phyloP scores from a whole-genome alignment of 1,140 invertebrate species.

The Drosophila hydei region DNA sequence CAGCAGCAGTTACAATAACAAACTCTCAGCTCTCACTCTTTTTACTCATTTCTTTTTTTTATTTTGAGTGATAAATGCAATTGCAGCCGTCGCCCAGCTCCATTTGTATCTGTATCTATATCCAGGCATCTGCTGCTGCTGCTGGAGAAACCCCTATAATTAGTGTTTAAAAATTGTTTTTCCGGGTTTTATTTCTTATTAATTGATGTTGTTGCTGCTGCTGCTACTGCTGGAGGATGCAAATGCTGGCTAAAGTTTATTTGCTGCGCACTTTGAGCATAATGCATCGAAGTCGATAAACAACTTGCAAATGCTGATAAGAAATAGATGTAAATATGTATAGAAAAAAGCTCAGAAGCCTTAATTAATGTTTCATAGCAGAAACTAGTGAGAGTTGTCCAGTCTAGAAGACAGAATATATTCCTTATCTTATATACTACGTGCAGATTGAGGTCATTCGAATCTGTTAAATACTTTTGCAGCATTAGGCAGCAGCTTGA shows the following conservation, averaged over 20 bases:
- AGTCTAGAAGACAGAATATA: too few species aligned
- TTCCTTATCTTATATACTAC: too few species aligned
- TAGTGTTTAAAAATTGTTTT: conserved; percentile 49
- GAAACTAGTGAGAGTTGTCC: too few species aligned
- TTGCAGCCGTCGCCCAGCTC: conserved; percentile 15
- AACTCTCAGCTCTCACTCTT: conserved; percentile 30
- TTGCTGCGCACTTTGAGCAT: conserved; percentile 2
- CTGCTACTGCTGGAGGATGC: conserved; percentile 17
- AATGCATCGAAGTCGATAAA: not conserved
- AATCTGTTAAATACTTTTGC: too few species aligned
- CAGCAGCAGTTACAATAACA: conserved; percentile 4
- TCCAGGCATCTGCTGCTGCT: conserved; percentile 17
- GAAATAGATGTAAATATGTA: not conserved
- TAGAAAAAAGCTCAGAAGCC: too few species aligned
- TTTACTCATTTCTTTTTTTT: not conserved
- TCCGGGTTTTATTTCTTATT: conserved; percentile 55
- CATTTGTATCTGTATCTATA: conserved; percentile 26
- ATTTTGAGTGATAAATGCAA: conserved; percentile 45
- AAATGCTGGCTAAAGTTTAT: conserved; percentile 10
- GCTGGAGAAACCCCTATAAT: conserved; percentile 39
- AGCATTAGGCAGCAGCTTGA: too few species aligned
- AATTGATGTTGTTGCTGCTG: conserved; percentile 37
- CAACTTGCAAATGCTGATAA: not conserved
- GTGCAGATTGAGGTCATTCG: too few species aligned
- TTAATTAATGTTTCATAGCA: too few species aligned